These are phyloP conservation scores for Conchocele bisecta DNA, from an alignment of 2,888 invertebrate species.

Conservation along the genomic window DNA sequence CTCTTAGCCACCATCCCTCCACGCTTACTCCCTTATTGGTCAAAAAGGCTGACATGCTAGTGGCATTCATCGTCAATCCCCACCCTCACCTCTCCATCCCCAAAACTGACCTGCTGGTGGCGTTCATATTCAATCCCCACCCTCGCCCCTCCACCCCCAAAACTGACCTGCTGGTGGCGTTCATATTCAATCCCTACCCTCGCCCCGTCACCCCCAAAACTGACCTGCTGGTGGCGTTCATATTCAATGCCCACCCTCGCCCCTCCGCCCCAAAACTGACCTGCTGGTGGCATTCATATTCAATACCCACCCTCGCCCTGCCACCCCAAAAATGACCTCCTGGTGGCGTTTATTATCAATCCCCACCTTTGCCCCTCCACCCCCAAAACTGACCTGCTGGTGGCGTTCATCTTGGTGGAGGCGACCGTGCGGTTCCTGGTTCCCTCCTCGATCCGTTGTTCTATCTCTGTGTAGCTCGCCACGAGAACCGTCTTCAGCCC, in stretches of 20 bases:
- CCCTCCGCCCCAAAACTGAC: constrained; percentile 56
- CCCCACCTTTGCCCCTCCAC: neutral
- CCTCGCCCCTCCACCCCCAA: neutral
- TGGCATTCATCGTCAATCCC: too few species aligned
- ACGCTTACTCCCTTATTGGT: too few species aligned
- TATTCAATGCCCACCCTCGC: neutral
- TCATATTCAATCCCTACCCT: neutral
- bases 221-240: neutral
- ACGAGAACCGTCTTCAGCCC: constrained; percentile 83
- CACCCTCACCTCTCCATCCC: too few species aligned
- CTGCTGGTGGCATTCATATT: constrained; percentile 85
- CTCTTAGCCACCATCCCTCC: too few species aligned
- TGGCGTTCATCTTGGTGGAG: constrained; percentile 86
- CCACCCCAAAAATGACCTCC: neutral
- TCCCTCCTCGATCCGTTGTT: constrained; percentile 85
- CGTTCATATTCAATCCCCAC: too few species aligned
- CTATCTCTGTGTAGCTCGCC: constrained; percentile 84
- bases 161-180: neutral
- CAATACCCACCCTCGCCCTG: too few species aligned
- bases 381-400: neutral
- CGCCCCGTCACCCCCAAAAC: neutral
- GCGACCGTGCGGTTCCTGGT: constrained; percentile 85
- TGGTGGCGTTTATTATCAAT: too few species aligned
- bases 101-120: too few species aligned
- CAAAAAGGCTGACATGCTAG: too few species aligned